Evolutionary conservation across 2,797 vertebrate species (phyloP), one percentile per base, ranked within the genome.

Genomic region (Scarus forsteni): DNA sequence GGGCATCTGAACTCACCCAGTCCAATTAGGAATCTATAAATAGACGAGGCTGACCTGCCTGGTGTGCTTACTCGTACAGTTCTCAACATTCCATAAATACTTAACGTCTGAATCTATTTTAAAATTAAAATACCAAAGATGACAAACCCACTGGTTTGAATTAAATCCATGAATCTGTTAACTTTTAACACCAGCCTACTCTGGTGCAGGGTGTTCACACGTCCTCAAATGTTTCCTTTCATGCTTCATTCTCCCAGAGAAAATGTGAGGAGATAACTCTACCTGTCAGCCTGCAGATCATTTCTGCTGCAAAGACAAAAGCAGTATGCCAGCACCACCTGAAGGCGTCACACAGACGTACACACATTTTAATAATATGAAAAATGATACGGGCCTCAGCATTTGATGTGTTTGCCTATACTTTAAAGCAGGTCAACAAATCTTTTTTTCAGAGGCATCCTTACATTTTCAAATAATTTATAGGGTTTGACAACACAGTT

Each of bases 281-380:
- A 85, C 61, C 66, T 73, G 62, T 73, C 60, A 59, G 60, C 65
- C 50, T 70, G 57, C 38, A 75, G 34, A 60, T 15, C n/a, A 39
- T 42, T 34, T 42, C 8, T 48, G 64, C 60, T 55, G 27, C 63
- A 49, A 67, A 13, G 16, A 67, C 19, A 61, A 39, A 50, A 49
- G 27, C 56, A 76, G 84, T 44, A 77, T 84, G 70, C 53, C 79
- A 85, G 84, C 86, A 83, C 85, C 81, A 88, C 73, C 86, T 79
- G 66, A 80, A 83, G 87, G 83, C 64, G 73, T 66, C 13, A 63
- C 6, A 61, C 38, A 70, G 71, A 65, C 46, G 65, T 73, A 60
- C 78, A 85, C 7, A 8, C n/a, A 51, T 19, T 38, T 12, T 40
- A 52, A 62, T 36, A 56, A 53, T n/a, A 38, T 12, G 5, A 49